These are phyloP conservation scores for Pseudanteris insignis DNA, from an alignment of 2,888 invertebrate genomes.

Conservation along the genomic window DNA sequence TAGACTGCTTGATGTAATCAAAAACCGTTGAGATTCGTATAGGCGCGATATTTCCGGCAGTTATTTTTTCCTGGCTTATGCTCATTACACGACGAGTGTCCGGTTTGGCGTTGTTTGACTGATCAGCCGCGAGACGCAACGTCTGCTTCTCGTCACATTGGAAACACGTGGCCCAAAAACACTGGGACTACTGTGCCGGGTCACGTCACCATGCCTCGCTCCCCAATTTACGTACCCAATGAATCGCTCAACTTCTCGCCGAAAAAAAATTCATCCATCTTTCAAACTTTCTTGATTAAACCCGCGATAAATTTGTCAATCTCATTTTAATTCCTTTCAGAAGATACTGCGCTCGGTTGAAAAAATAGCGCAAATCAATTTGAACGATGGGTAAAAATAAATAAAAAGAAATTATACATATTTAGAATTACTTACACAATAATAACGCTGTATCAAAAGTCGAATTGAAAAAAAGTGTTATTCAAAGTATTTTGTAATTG, in stretches of 20 bases:
- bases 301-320: slow-evolving; percentile 34
- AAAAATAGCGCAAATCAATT: too few relatives aligned
- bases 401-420: too few relatives aligned
- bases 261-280: slow-evolving; percentile 34
- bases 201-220: slow-evolving; percentile 28
- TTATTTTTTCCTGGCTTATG: slow-evolving; percentile 21
- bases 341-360: too few relatives aligned
- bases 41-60: slow-evolving; percentile 36
- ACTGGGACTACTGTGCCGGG: slow-evolving; percentile 45
- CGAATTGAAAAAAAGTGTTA: too few relatives aligned
- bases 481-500: too few relatives aligned
- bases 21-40: slow-evolving; percentile 16
- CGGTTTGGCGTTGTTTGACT: slow-evolving; percentile 28
- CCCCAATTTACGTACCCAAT: slow-evolving; percentile 31
- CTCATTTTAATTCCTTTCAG: slow-evolving; percentile 14
- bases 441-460: too few relatives aligned
- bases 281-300: slow-evolving; percentile 30
- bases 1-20: slow-evolving; percentile 14
- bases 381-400: too few relatives aligned
- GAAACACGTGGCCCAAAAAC: slow-evolving; percentile 47
- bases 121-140: slow-evolving; percentile 35
- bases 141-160: slow-evolving; percentile 46
- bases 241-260: slow-evolving; percentile 27
- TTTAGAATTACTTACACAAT: too few relatives aligned
- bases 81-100: slow-evolving; percentile 34